Conservation (phyloP, 2,888 invertebrate genomes). For the Spodoptera picta region DNA sequence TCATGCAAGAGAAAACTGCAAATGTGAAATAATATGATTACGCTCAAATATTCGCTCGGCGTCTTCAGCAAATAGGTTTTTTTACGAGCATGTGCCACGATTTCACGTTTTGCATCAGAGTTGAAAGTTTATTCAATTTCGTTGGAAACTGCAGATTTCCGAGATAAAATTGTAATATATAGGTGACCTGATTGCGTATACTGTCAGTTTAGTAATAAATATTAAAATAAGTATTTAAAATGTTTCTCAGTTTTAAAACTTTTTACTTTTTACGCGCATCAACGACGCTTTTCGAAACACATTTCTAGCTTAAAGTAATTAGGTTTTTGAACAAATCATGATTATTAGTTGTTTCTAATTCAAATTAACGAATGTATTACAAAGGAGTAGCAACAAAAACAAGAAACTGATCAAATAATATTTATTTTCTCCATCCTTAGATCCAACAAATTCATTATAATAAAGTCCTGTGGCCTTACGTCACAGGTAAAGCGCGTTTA, state of each 20-base stretch:
- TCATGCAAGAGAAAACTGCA: slow-evolving; percentile 26
- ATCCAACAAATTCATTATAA: slow-evolving; percentile 68
- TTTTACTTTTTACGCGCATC: too few relatives aligned
- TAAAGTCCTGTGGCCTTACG: slow-evolving; percentile 51
- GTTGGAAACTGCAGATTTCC: not conserved
- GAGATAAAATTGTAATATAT: too few relatives aligned
- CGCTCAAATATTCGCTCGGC: slow-evolving; percentile 1
- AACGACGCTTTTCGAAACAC: too few relatives aligned
- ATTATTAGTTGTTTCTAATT: too few relatives aligned
- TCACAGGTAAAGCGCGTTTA: slow-evolving; percentile 21
- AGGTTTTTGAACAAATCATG: too few relatives aligned
- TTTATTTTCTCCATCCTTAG: slow-evolving; percentile 67
- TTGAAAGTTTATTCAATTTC: not conserved
- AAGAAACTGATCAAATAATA: slow-evolving; percentile 61
- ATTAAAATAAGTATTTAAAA: too few relatives aligned
- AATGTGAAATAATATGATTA: slow-evolving; percentile 22
- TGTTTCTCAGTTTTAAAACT: too few relatives aligned
- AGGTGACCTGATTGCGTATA: too few relatives aligned
- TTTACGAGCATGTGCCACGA: not conserved
- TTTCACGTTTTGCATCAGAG: not conserved
- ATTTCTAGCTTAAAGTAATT: too few relatives aligned
- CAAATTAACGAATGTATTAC: too few relatives aligned
- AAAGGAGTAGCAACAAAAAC: slow-evolving; percentile 27
- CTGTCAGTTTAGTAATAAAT: too few relatives aligned
- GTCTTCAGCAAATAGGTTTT: slow-evolving; percentile 21